Base-by-base conservation (phyloP, 2,113 vertebrate genomes). In the Callorhinus ursinus region DNA sequence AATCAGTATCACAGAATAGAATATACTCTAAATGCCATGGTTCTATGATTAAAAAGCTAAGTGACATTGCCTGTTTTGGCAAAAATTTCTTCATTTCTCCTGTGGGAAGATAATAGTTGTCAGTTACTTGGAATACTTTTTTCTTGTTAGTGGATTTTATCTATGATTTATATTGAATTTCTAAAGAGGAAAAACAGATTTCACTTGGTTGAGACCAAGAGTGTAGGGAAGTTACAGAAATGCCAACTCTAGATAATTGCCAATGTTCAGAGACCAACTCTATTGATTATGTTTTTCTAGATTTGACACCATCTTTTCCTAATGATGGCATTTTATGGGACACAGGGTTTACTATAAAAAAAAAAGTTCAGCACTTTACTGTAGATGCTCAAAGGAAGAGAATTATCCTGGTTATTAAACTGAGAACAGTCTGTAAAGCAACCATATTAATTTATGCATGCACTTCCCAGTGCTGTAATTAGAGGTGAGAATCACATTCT, bases 401-500 rank as follows among this genome's bases (percentile, higher is more conserved):
- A 88, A 55, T 91, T 46, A 31, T 67, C 84, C 33, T 6, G 5
- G 28, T 13, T 87, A 59, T 61, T 61, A 93, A 88, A 71, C 61
- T 74, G 57, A 85, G 19, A 90, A 59, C 39, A 88, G 6, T n/a
- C 51, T 49, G 53, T 26, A 80, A 76, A 88, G 61, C 65, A 83
- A 24, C 72, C 69, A 0, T 83, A 59, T 93, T 92, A 89, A 96
- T 90, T 96, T 86, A 95, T 76, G 26, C 28, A 57, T 24, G 84
- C 8, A 88, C 57, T 88, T 89, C 36, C 51, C n/a, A 42, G 51
- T 69, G 72, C 79, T 96, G 49, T 93, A 83, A 85, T 93, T 95
- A 96, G 53, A 88, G 49, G 46, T 81, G 69, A 92, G 63, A 96
- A 90, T 90, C 80, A 94, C 51, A 63, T 88, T 55, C 69, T 85